These are phyloP conservation scores for Drosophila suboccidentalis DNA, from an alignment of 2,888 invertebrate genomes.

Conservation along the genomic window DNA sequence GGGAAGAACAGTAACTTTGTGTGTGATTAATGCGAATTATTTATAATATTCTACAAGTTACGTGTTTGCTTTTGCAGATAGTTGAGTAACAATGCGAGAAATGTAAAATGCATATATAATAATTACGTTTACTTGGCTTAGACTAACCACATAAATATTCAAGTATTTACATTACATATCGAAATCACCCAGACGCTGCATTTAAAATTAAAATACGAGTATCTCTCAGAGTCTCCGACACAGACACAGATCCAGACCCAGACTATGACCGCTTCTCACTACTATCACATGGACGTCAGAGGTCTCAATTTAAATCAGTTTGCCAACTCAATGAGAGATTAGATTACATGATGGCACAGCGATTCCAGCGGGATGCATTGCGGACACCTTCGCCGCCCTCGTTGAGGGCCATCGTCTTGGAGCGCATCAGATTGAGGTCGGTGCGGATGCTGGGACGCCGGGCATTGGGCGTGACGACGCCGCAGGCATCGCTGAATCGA, in stretches of 20 bases:
- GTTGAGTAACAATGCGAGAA: conserved; percentile 50
- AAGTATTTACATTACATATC: conserved; percentile 68
- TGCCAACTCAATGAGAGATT: not conserved
- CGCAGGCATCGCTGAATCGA: conserved; percentile 94
- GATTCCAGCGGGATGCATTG: conserved; percentile 77
- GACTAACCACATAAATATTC: conserved; percentile 28
- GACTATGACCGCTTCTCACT: conserved; percentile 45
- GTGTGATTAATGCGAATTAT: conserved; percentile 29
- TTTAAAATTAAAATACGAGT: conserved; percentile 64
- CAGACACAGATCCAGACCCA: not conserved
- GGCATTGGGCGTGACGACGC: conserved; percentile 95
- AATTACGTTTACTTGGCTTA: conserved; percentile 18
- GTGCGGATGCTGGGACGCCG: conserved; percentile 94
- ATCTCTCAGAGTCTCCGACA: not conserved
- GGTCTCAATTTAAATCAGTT: conserved; percentile 2
- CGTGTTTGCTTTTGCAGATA: conserved; percentile 29
- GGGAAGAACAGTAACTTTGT: conserved; percentile 1
- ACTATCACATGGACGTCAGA: conserved; percentile 67
- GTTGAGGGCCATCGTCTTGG: conserved; percentile 91
- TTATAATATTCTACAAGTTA: conserved; percentile 32
- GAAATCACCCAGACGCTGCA: conserved; percentile 76
- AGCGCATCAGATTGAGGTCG: conserved; percentile 94
- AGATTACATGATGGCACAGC: conserved; percentile 78
- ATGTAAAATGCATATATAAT: conserved; percentile 56
- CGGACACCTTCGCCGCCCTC: conserved; percentile 88